Base-by-base conservation (phyloP, 2,113 vertebrate genomes). In the Lota lota region DNA sequence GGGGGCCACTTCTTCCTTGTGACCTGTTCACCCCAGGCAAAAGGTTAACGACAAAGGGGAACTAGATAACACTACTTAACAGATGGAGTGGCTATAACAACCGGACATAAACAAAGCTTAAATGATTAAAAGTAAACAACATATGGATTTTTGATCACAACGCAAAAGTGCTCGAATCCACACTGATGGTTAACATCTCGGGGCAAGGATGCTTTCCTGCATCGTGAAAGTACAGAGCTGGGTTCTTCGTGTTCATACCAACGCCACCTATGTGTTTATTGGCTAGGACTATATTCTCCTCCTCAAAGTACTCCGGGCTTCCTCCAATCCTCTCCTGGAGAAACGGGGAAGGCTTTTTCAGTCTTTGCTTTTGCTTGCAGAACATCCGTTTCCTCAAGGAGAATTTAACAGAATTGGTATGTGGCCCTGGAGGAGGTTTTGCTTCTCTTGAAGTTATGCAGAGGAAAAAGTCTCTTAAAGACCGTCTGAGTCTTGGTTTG, bases 321-420 rank as follows among this genome's bases (percentile, higher is more conserved):
- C 10, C 60, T 24, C 63, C 66, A 15, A 77, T 70, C 8, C 40
- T 57, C 59, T 80, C 79, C 50, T 77, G 74, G 51, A 74, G 77
- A 61, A 77, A 77, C 22, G 74, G 74, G 63, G 72, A 78, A 51
- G 68, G 65, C 28, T 81, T 72, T 36, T 78, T 69, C 18, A 60
- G 19, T 28, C 28, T 28, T 28, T 28, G 28, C 61, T 68, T 66
- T 12, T 24, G 62, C 20, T 63, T 75, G 58, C 77, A 74, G 36
- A 75, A 22, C 19, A 7, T 8, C 21, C 15, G 22, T 5, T 74
- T 3, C 67, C 69, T 53, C 65, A 4, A 59, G 19, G 16, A 64
- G 70, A 33, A 62, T 22, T 50, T 61, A 19, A 19, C 21, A 69
- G 36, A 63, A 59, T 16, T 17, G 6, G 28, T 5, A 28, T 4